Evolutionary conservation across 2,113 vertebrate species (phyloP).

Genomic region (Macrotus californicus): DNA sequence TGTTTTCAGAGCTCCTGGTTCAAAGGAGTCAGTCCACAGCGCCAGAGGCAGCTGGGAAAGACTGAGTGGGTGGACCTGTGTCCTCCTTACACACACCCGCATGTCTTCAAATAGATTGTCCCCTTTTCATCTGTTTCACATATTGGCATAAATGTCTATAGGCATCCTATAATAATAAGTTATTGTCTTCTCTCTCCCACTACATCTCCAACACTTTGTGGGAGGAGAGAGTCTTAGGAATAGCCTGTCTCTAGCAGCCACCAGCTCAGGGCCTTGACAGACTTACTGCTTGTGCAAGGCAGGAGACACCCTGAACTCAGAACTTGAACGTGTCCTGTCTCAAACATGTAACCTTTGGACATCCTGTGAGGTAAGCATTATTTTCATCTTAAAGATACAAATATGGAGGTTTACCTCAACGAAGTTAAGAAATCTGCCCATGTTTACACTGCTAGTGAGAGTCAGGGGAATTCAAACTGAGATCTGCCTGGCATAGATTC

Average conservation of each 20-base stretch:
- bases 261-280: background rate
- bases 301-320: background rate
- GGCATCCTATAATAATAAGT: background rate
- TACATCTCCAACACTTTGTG: background rate
- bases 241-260: background rate
- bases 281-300: background rate
- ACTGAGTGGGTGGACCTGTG: background rate
- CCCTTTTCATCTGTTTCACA: constrained; percentile 3
- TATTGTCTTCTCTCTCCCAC: constrained; percentile 9
- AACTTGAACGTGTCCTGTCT: background rate
- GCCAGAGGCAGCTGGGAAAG: background rate
- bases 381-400: background rate
- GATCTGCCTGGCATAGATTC: background rate
- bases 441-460: background rate
- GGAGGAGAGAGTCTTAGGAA: background rate
- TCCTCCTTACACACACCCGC: background rate
- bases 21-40: background rate
- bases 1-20: background rate
- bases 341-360: background rate
- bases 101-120: background rate
- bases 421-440: background rate
- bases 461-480: background rate
- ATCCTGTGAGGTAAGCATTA: background rate
- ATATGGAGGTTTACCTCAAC: background rate
- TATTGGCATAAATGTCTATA: constrained; percentile 4